Percentiles rank a stretch among this genome's conserved stretches.
Conservation (phyloP, 2,888 invertebrate species). For the Brenthis ino region DNA sequence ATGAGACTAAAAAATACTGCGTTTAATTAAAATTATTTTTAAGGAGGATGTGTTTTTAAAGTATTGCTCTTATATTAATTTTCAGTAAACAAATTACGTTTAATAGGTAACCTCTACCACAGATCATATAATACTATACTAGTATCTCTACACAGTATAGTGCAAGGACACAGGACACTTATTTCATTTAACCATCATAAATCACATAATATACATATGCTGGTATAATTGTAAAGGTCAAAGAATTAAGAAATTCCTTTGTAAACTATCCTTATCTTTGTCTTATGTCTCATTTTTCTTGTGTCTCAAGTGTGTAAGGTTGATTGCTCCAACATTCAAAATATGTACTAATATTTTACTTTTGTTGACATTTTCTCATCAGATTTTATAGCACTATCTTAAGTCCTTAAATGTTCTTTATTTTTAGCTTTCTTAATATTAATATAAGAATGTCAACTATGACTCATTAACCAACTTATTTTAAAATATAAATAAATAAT, state of each 20-base stretch:
- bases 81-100: no score
- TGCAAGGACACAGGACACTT: constrained; percentile 16
- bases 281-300: no score
- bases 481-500: background rate
- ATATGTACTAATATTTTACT: background rate
- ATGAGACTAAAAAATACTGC: no score
- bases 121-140: background rate
- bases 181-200: constrained; percentile 18
- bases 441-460: background rate
- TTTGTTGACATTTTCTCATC: background rate
- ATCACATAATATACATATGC: constrained; percentile 5
- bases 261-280: background rate
- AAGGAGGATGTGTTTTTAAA: no score
- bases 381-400: background rate
- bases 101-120: no score
- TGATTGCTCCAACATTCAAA: background rate
- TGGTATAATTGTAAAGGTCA: constrained; percentile 7
- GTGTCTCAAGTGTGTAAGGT: no score
- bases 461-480: background rate
- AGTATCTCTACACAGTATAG: constrained; percentile 20
- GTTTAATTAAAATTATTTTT: no score
- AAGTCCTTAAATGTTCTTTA: constrained; percentile 1
- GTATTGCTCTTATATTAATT: no score
- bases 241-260: constrained; percentile 2
- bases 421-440: background rate